Base-by-base conservation (phyloP, 2,113 vertebrate species). In the Arizona elegans region DNA sequence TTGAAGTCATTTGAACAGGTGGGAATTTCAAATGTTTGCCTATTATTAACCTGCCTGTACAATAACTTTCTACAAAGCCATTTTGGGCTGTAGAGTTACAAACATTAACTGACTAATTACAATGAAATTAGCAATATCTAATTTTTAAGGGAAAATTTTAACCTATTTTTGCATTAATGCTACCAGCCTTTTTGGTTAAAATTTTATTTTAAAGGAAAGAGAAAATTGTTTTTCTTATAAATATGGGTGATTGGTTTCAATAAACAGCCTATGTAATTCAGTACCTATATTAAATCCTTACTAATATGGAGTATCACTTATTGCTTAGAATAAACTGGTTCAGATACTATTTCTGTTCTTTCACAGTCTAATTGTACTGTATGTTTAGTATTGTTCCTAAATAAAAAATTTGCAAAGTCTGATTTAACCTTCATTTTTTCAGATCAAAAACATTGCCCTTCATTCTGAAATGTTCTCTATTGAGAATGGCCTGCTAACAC, bases 1-100 rank as follows among this genome's bases (percentile, higher is more conserved):
- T 98, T 99, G 85, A 99, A 99, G 95, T 97, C 99, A 50, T 99
- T 99, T 97, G 99, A 99, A 96, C 99, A 99, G 98, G 99, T 99
- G 93, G 97, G 93, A 24, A 53, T 91, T 58, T 29, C n/a, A 62
- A 21, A 24, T 21, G 8, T 65, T 13, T 50, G 33, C 43, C 33
- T 91, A 53, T 17, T 94, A 86, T 26, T 2, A 8, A 92, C 33
- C 24, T 54, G 55, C 55, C 19, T 89, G 33, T 54, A 11, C 56
- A 75, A 33, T 9, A 5, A 6, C 43, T 93, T 87, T 11, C 54
- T 88, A 33, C 17, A 47, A 3, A 3, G 13, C 33, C 81, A 11
- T 26, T 70, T 70, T 17, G n/a, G 29, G 56, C 13, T 85, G 38
- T 59, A 54, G 65, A 13, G 81, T 43, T 92, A n/a, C 7, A 62